Evolutionary conservation across 2,888 invertebrate genomes (phyloP).

Genomic region (Idaea aversata): DNA sequence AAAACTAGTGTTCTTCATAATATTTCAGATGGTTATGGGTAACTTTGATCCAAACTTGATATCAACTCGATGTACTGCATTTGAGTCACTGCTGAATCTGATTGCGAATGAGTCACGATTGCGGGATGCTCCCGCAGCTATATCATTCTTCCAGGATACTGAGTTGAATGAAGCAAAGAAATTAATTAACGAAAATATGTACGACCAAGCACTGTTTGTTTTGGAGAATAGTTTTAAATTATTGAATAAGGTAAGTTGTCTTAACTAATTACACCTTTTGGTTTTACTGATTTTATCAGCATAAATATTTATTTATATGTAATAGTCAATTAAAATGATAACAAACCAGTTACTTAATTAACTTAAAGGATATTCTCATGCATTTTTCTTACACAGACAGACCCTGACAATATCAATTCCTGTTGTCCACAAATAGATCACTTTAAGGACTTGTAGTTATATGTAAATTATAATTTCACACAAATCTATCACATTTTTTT

Average conservation of each 20-base stretch:
- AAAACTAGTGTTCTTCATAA: too few species aligned
- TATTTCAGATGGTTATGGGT: constrained; percentile 80
- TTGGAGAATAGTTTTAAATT: constrained; percentile 85
- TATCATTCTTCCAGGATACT: constrained; percentile 83
- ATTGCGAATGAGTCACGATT: constrained; percentile 78
- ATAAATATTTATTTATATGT: too few species aligned
- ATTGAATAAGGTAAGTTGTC: constrained; percentile 67
- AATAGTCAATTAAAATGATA: too few species aligned
- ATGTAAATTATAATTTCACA: too few species aligned
- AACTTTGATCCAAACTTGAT: constrained; percentile 86
- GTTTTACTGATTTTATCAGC: background rate
- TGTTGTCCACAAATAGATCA: too few species aligned
- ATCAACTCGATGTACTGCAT: constrained; percentile 82
- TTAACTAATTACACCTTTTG: background rate
- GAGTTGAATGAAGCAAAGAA: constrained; percentile 82
- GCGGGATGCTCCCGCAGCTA: constrained; percentile 78
- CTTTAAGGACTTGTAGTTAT: too few species aligned
- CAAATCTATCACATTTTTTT: too few species aligned
- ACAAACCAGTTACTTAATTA: too few species aligned
- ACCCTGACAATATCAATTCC: too few species aligned
- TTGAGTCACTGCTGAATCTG: constrained; percentile 82
- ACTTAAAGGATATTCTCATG: too few species aligned
- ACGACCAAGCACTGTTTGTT: constrained; percentile 82
- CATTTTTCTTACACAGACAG: too few species aligned
- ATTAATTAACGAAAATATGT: constrained; percentile 79